These are phyloP conservation scores for Parotocinclus haroldoi DNA, from an alignment of 2,797 vertebrate species.

Conservation along the genomic window DNA sequence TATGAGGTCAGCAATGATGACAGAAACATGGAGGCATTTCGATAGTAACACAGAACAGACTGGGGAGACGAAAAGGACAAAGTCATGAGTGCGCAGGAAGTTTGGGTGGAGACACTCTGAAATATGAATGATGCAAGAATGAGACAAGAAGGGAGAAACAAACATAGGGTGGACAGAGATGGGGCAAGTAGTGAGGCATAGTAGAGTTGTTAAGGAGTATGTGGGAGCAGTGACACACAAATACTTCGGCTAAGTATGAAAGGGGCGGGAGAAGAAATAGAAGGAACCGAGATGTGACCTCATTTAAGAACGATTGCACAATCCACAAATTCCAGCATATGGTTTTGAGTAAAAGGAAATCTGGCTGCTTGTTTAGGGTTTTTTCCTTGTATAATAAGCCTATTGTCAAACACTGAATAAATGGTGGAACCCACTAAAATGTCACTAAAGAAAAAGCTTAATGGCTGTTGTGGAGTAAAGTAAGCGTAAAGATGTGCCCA, in stretches of 20 bases:
- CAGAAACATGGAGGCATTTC: background rate
- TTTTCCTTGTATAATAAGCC: constrained; percentile 12
- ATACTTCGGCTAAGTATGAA: background rate
- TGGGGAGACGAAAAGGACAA: background rate
- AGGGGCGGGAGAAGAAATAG: background rate
- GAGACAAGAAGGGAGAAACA: background rate
- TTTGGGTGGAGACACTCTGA: constrained; percentile 19
- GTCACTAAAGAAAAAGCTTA: background rate
- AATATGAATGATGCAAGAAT: constrained; percentile 10
- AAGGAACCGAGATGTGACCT: background rate
- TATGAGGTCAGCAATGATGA: constrained; percentile 1
- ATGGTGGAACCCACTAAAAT: background rate
- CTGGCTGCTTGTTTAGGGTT: constrained; percentile 17
- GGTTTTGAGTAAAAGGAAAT: constrained; percentile 10
- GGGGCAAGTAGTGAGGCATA: no score
- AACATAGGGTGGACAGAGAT: background rate
- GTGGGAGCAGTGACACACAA: background rate
- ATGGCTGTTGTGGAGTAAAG: background rate
- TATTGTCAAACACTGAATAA: constrained; percentile 9
- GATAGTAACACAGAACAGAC: background rate
- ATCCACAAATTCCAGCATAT: constrained; percentile 16
- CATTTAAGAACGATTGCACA: constrained; percentile 5
- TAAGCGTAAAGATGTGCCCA: background rate
- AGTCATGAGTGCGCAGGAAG: constrained; percentile 1
- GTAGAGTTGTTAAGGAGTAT: background rate